These are phyloP conservation scores for Cataglyphis rosenhaueri DNA, from an alignment of 2,888 invertebrate species.

Conservation along the genomic window DNA sequence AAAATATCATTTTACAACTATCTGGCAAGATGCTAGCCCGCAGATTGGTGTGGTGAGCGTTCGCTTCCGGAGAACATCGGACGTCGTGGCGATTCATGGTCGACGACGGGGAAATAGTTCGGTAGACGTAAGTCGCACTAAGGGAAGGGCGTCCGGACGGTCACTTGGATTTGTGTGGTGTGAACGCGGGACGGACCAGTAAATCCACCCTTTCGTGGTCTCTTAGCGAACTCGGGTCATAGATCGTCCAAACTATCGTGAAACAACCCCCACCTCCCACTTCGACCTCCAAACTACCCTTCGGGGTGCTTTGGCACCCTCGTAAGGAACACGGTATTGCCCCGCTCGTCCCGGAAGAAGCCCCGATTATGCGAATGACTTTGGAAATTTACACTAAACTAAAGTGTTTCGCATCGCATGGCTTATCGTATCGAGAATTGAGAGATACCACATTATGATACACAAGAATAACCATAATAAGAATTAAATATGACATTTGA, in stretches of 20 bases:
- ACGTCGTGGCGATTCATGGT: slow-evolving; percentile 64
- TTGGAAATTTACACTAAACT: slow-evolving; percentile 70
- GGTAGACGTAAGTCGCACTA: slow-evolving; percentile 80
- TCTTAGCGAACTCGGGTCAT: slow-evolving; percentile 84
- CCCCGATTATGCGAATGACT: slow-evolving; percentile 79
- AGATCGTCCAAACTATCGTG: slow-evolving; percentile 84
- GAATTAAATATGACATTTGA: background rate
- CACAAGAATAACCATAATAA: background rate
- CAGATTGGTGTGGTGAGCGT: slow-evolving; percentile 54
- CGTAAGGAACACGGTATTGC: slow-evolving; percentile 73
- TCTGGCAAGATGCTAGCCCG: slow-evolving; percentile 16
- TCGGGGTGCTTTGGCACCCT: slow-evolving; percentile 74
- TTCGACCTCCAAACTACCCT: slow-evolving; percentile 72
- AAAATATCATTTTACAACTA: background rate
- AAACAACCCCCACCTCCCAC: slow-evolving; percentile 78
- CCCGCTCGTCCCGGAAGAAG: slow-evolving; percentile 65
- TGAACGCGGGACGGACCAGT: slow-evolving; percentile 84
- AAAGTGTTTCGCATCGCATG: slow-evolving; percentile 20
- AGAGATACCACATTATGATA: background rate
- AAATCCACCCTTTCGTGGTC: slow-evolving; percentile 85
- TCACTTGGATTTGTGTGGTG: slow-evolving; percentile 85
- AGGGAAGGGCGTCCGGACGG: slow-evolving; percentile 76
- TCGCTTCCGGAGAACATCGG: slow-evolving; percentile 47
- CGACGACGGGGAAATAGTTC: slow-evolving; percentile 75
- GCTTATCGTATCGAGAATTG: background rate